Evolutionary conservation across 2,888 invertebrate species (phyloP), one percentile per base, ranked within the genome.

Genomic region (Mesochorus sp.): DNA sequence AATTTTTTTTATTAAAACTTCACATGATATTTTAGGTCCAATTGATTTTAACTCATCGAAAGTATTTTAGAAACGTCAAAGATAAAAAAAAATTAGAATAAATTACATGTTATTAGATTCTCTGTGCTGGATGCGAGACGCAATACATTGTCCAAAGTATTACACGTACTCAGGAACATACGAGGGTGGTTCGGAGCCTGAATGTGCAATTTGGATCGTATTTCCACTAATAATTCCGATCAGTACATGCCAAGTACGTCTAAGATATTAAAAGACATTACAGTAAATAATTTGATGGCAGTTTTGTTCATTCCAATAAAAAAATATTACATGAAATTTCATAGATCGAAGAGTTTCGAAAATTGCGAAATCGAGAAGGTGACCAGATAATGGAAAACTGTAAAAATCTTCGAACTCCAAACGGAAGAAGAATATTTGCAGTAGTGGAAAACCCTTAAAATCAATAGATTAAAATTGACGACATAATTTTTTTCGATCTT

Each of bases 141-240:
- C 86, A 2, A 85, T 79, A 0, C 61, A 68, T n/a, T 84, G 82
- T 42, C 47, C 78, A 1, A 81, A 37, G 19, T 89, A 89, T 67
- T 89, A 88, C 31, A 82, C 83, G 10, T 89, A 89, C 51, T 37
- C 76, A 4, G 89, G 88, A 24, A 87, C 87, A 0, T 84, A 81
- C 31, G 83, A 85, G 51, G 24, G 19, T 5, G 49, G 49, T 0
- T 66, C 79, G 3, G 61, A 72, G 51, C 77, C 81, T 1, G 86
- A 86, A 64, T 87, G 88, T 28, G 85, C 62, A 3, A 84, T 80
- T 0, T 89, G 85, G 85, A 88, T 89, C 0, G 74, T 89, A 14
- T 88, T 88, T 73, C 89, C 88, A 5, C 61, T 81, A 1, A 55
- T 82, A 4, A 81, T 85, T 55, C 83, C 85, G 0, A 82, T 89